Evolutionary conservation across 2,113 vertebrate species (phyloP).

Genomic region (Oenanthe melanoleuca): DNA sequence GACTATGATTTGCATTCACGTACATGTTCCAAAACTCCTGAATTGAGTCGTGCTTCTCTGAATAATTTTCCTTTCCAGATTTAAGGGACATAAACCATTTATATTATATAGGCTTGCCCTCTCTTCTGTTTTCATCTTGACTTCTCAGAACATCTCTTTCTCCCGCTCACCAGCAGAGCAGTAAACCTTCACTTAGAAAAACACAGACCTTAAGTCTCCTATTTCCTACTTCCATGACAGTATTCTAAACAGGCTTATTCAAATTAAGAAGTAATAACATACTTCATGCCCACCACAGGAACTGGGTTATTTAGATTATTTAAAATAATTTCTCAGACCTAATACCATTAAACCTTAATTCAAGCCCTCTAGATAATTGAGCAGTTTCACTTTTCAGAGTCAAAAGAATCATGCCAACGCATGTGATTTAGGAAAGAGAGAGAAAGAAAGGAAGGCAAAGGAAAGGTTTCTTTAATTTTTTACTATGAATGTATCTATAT

Average conservation of each 20-base stretch:
- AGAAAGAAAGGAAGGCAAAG: background rate
- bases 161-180: background rate
- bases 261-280: background rate
- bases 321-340: background rate
- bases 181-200: background rate
- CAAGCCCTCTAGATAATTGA: background rate
- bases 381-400: background rate
- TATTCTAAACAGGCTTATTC: background rate
- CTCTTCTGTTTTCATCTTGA: background rate
- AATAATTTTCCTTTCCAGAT: background rate
- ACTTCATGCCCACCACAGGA: background rate
- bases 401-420: background rate
- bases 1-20: background rate
- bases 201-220: background rate
- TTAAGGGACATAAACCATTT: background rate
- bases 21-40: background rate
- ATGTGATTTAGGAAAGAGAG: background rate
- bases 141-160: background rate
- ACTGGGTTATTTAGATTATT: background rate
- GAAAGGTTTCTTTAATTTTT: background rate
- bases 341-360: background rate
- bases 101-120: background rate
- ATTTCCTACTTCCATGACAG: background rate
- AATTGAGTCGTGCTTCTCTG: background rate
- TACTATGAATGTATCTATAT: fast-evolving